phyloP scores from a whole-genome alignment of 2,113 vertebrate species.

The Tautogolabrus adspersus region DNA sequence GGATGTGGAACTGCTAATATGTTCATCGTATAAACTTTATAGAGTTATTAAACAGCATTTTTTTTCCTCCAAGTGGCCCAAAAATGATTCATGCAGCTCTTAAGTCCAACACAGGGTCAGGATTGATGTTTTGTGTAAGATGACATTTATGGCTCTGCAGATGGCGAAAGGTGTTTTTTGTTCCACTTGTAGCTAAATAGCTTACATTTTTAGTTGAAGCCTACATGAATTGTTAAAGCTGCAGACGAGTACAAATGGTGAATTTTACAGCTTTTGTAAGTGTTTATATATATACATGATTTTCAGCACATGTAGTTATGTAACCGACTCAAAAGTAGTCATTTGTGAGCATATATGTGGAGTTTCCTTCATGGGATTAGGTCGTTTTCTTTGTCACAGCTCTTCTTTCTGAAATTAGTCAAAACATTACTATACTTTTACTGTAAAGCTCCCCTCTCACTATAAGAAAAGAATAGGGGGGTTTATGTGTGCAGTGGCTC shows the following conservation, averaged over 20 bases:
- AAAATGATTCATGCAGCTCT: too few relatives aligned
- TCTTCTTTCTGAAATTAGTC: background rate
- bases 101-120: too few relatives aligned
- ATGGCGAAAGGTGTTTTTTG: background rate
- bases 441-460: background rate
- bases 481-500: background rate
- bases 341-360: background rate
- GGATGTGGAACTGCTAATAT: too few relatives aligned
- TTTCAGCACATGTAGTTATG: background rate
- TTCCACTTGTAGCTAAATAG: background rate
- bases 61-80: too few relatives aligned
- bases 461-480: background rate
- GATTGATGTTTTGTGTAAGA: too few relatives aligned
- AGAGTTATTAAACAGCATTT: too few relatives aligned
- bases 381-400: background rate
- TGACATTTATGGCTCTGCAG: background rate
- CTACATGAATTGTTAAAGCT: constrained; percentile 1
- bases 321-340: background rate
- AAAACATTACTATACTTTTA: background rate
- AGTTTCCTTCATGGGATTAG: background rate
- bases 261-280: background rate
- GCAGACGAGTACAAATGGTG: background rate
- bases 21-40: too few relatives aligned
- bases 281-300: background rate
- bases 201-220: background rate